Conservation (phyloP, 2,113 vertebrate genomes). For the Cyanoliseus patagonus region DNA sequence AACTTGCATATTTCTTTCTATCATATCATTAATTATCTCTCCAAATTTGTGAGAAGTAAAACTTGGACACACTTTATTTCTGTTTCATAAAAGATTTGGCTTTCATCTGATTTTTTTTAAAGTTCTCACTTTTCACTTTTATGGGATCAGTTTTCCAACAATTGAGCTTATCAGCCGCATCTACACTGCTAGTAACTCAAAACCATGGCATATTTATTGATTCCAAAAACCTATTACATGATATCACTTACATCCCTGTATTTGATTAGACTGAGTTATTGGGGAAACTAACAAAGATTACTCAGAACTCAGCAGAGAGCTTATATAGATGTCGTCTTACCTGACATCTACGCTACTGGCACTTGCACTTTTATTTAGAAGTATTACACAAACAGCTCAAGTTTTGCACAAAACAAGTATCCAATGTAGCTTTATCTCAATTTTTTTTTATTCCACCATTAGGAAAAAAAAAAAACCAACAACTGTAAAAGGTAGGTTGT, state of each 20-base stretch:
- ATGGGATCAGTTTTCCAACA: slow-evolving; percentile 53
- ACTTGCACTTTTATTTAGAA: slow-evolving; percentile 15
- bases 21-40: not conserved
- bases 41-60: not conserved
- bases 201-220: slow-evolving; percentile 59
- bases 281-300: slow-evolving; percentile 30
- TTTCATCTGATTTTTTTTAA: slow-evolving; percentile 23
- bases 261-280: slow-evolving; percentile 54
- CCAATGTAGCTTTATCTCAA: not conserved
- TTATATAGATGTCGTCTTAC: slow-evolving; percentile 1
- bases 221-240: slow-evolving; percentile 58
- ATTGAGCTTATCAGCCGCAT: slow-evolving; percentile 47
- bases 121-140: slow-evolving; percentile 35
- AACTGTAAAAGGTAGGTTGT: not conserved
- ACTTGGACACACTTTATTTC: not conserved
- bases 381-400: not conserved
- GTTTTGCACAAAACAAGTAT: not conserved
- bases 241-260: slow-evolving; percentile 16
- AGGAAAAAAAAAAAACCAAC: not conserved
- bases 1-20: not conserved
- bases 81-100: not conserved
- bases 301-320: slow-evolving; percentile 15
- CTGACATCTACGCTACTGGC: not conserved
- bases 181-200: slow-evolving; percentile 47
- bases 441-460: not conserved